Conservation (phyloP, 2,797 vertebrate species). For the Molossus molossus region DNA sequence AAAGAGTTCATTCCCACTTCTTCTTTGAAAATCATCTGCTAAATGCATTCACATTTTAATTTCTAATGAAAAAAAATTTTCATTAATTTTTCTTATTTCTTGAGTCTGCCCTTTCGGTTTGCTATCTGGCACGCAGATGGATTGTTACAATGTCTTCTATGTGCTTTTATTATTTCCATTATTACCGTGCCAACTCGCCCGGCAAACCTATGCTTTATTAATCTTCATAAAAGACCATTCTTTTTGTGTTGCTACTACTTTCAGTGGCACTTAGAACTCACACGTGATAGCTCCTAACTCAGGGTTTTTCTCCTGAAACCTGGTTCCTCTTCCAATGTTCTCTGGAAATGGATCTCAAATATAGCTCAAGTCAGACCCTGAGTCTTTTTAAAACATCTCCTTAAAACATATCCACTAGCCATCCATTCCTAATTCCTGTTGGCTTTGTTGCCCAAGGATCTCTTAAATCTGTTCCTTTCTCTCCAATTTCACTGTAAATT, state of each 20-base stretch:
- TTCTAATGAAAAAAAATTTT: slow-evolving; percentile 31
- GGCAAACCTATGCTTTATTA: not conserved
- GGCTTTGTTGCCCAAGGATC: not conserved
- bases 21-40: slow-evolving; percentile 69
- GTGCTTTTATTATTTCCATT: not conserved
- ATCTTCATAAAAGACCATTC: not conserved
- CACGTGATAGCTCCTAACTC: not conserved
- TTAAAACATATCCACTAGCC: not conserved
- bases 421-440: not conserved
- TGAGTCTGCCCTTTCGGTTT: slow-evolving; percentile 35
- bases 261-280: not conserved
- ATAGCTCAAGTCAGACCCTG: not conserved
- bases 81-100: slow-evolving; percentile 35
- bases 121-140: not conserved
- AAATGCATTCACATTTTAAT: slow-evolving; percentile 69
- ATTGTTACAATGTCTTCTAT: not conserved
- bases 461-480: not conserved
- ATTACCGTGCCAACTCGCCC: not conserved
- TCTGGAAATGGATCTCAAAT: slow-evolving; percentile 15
- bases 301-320: not conserved
- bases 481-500: not conserved
- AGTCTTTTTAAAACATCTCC: not conserved
- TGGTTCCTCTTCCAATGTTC: not conserved
- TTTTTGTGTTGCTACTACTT: not conserved
- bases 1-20: slow-evolving; percentile 1